Percentiles rank a stretch among this genome's conserved stretches.
Conservation (phyloP, 2,888 invertebrate species). For the Hedya salicella region DNA sequence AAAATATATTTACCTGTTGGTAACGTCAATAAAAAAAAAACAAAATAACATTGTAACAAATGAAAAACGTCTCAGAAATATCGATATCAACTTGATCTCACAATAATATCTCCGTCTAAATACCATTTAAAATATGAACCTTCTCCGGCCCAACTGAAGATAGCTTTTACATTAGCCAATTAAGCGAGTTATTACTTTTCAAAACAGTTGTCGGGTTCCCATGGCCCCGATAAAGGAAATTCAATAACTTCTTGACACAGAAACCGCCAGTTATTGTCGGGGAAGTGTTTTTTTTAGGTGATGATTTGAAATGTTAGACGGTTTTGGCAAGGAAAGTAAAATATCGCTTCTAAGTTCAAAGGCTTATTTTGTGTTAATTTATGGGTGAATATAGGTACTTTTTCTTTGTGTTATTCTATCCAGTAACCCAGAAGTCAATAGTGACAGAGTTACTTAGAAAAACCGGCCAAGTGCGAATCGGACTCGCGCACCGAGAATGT, state of each 20-base stretch:
- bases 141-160: too few relatives aligned
- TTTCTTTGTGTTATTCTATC: too few relatives aligned
- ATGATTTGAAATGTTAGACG: background rate
- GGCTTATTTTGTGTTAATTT: too few relatives aligned
- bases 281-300: slow-evolving; percentile 26
- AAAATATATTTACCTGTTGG: too few relatives aligned
- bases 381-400: too few relatives aligned
- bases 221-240: slow-evolving; percentile 34
- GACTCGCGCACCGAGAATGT: too few relatives aligned
- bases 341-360: too few relatives aligned
- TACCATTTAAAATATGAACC: background rate
- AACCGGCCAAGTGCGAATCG: too few relatives aligned
- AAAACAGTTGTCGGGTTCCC: background rate
- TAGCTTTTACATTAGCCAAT: background rate
- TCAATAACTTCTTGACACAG: slow-evolving; percentile 38
- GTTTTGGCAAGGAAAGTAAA: too few relatives aligned
- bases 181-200: background rate
- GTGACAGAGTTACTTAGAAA: too few relatives aligned
- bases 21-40: background rate
- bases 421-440: too few relatives aligned
- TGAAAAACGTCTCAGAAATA: background rate
- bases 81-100: background rate
- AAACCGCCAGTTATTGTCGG: slow-evolving; percentile 16
- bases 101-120: background rate
- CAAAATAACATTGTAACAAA: slow-evolving; percentile 3